Evolutionary conservation across 1,140 invertebrate genomes (phyloP).

Genomic region (Neuroterus valhalla): DNA sequence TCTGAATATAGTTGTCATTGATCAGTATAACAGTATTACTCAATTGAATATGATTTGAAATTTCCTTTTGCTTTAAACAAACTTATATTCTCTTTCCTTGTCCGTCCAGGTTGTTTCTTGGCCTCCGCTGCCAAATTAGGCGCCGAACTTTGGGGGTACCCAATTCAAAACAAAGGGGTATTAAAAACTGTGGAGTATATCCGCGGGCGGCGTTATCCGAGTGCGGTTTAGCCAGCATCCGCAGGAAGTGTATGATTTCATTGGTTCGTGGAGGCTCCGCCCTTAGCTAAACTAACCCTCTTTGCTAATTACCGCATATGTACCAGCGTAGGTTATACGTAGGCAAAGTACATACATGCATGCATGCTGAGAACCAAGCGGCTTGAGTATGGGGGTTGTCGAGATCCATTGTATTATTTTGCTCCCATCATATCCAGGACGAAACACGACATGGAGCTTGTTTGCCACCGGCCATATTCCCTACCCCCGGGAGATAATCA

Average conservation of each 20-base stretch:
- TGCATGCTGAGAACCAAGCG: constrained; percentile 7
- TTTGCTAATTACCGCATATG: constrained; percentile 67
- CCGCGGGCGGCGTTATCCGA: constrained; percentile 28
- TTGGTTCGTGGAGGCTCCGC: constrained; percentile 66
- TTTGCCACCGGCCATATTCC: constrained; percentile 64
- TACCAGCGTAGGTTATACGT: constrained; percentile 40
- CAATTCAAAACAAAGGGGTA: not conserved
- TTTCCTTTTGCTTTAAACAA: too few species aligned
- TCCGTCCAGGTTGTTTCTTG: constrained; percentile 1
- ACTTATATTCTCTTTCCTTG: too few species aligned
- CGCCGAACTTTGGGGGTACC: not conserved
- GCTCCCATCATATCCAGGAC: constrained; percentile 59
- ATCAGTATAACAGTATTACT: too few species aligned
- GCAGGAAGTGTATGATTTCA: constrained; percentile 52
- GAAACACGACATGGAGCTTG: constrained; percentile 63
- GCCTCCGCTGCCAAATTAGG: not conserved
- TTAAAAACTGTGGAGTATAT: constrained; percentile 18
- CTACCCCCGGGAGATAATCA: constrained; percentile 54
- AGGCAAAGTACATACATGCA: constrained; percentile 43
- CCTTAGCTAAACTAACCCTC: constrained; percentile 69
- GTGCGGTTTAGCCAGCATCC: constrained; percentile 32
- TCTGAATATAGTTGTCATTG: too few species aligned
- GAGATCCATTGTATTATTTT: constrained; percentile 63
- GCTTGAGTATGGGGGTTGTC: constrained; percentile 51
- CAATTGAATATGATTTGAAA: too few species aligned